Base-by-base conservation (phyloP, 2,888 invertebrate genomes). In the Stenurella melanura region DNA sequence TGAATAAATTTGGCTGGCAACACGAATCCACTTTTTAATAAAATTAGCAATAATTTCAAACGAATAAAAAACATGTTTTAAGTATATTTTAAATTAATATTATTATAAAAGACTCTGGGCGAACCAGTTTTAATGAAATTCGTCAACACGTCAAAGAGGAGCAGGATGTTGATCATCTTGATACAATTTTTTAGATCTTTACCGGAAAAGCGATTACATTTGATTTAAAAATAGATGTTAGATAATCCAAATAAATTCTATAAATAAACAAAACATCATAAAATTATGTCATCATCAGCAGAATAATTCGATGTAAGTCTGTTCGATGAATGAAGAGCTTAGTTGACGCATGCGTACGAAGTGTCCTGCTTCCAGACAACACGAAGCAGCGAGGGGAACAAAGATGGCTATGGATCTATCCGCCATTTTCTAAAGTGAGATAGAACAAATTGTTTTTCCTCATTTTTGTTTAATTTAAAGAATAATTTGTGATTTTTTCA, bases 351-450 rank as follows among this genome's bases (percentile, higher is more conserved):
- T 77, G 79, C 79, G 79, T 77, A 68, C 1, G 9, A 10, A 0
- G n/a, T 11, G 58, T 57, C 17, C 70, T 7, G 50, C 77, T 34
- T 63, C 19, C 63, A 30, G 30, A 61, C 78, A 58, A 70, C 67
- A 74, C 64, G 78, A 61, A 58, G 67, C 74, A 74, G 82, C 86
- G 82, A 85, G 87, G 86, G 85, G 86, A 88, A 89, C 89, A 89
- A 89, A 89, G 89, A 89, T 89, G 90, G 89, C 89, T 88, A 89
- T 87, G 89, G 84, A 82, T 88, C 88, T 86, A 87, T 89, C 89
- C 87, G 89, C 90, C 89, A 90, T 90, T 89, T 90, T 90, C 88
- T 90, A 90, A 89, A 90, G 89, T 88, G 90, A 90, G 90, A 90
- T 87, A 89, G 89, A 90, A 86, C 85, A 85, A 87, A 86, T 86